Evolutionary conservation across 1,140 invertebrate genomes (phyloP).

Genomic region (Scaptomyza graminum): DNA sequence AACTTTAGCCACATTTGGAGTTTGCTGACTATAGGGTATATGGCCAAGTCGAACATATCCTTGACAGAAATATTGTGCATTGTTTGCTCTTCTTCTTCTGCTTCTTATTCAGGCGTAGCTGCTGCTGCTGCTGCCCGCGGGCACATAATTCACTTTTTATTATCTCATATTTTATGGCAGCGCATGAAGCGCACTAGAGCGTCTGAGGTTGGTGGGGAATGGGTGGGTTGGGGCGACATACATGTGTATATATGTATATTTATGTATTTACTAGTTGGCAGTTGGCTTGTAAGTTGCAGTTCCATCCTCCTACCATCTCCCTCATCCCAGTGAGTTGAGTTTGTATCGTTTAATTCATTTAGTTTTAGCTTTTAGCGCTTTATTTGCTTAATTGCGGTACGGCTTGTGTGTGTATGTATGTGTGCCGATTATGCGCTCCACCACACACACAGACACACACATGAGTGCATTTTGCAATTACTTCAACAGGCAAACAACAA

Average conservation of each 20-base stretch:
- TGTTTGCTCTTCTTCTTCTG: neutral
- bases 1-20: neutral
- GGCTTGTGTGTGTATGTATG: neutral
- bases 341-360: constrained; percentile 73
- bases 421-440: constrained; percentile 28
- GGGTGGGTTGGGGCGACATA: neutral
- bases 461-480: constrained; percentile 53
- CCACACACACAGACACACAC: constrained; percentile 9
- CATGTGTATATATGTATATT: neutral
- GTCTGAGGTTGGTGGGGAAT: neutral
- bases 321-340: constrained; percentile 1
- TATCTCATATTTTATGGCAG: constrained; percentile 72
- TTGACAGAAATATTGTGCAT: neutral
- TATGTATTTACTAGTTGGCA: constrained; percentile 5
- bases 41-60: neutral
- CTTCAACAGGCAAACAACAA: constrained; percentile 42
- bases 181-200: constrained; percentile 29
- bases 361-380: constrained; percentile 64
- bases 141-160: constrained; percentile 79
- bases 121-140: constrained; percentile 29
- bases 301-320: neutral
- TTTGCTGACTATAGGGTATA: neutral
- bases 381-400: constrained; percentile 67
- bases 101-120: constrained; percentile 22
- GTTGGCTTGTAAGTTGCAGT: constrained; percentile 21